phyloP scores from a whole-genome alignment of 2,888 invertebrate genomes.

The Pterobdella sp. region DNA sequence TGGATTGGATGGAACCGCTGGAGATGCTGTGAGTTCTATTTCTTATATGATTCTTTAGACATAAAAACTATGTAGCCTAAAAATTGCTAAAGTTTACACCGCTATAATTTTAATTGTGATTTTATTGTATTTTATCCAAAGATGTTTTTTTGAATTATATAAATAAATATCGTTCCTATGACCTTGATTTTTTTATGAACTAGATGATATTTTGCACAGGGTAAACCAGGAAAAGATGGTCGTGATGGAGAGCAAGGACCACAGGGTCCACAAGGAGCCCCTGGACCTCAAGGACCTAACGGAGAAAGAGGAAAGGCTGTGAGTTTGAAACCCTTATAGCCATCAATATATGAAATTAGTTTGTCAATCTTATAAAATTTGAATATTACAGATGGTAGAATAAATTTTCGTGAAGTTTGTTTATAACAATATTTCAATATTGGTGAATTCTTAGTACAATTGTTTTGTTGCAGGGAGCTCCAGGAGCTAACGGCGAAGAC shows the following conservation, averaged over 20 bases:
- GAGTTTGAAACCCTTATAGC: background rate
- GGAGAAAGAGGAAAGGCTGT: slow-evolving; percentile 29
- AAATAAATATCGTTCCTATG: no score
- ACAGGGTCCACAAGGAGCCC: slow-evolving; percentile 32
- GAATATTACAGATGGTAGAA: background rate
- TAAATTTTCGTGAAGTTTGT: slow-evolving; percentile 3
- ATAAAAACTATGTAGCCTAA: background rate
- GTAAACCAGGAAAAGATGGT: slow-evolving; percentile 36
- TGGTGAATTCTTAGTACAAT: no score
- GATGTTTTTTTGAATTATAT: background rate
- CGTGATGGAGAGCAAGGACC: slow-evolving; percentile 40
- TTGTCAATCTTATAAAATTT: background rate
- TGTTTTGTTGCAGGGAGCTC: slow-evolving; percentile 2
- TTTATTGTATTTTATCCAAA: background rate
- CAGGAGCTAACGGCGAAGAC: background rate
- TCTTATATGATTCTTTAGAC: background rate
- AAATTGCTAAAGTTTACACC: background rate
- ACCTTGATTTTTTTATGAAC: background rate
- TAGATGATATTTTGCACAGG: slow-evolving; percentile 17
- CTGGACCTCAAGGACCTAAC: slow-evolving; percentile 24
- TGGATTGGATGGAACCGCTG: slow-evolving; percentile 32
- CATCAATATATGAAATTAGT: background rate
- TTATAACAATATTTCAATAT: slow-evolving; percentile 4
- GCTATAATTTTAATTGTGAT: background rate
- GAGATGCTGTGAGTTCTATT: slow-evolving; percentile 21